Evolutionary conservation across 2,113 vertebrate genomes (phyloP).

Genomic region (Pontoporia blainvillei): DNA sequence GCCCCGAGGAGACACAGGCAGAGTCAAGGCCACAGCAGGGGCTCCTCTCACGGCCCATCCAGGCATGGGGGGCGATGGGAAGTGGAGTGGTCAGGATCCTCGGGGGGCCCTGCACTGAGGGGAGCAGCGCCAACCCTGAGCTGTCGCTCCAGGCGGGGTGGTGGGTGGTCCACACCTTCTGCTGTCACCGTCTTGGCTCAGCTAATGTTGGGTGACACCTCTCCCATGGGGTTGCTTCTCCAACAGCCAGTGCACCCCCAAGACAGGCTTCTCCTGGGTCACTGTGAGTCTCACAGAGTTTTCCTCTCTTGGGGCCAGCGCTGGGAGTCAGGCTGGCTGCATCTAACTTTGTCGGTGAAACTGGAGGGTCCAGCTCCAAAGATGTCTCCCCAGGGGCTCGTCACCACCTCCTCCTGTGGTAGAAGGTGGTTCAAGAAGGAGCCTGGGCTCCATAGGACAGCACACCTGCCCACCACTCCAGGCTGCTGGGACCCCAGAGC

Average conservation of each 20-base stretch:
- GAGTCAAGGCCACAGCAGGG: accelerated
- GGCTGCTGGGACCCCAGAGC: background rate
- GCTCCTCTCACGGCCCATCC: accelerated
- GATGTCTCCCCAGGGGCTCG: accelerated
- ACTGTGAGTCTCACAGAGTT: accelerated
- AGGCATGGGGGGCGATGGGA: accelerated
- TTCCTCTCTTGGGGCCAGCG: background rate
- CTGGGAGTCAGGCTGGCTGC: background rate
- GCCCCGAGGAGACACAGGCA: accelerated
- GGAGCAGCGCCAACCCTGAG: background rate
- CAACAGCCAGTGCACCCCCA: accelerated
- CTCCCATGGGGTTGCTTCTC: background rate
- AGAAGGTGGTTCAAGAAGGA: accelerated
- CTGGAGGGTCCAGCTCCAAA: too few relatives aligned
- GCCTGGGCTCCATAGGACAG: accelerated
- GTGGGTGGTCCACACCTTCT: too few relatives aligned
- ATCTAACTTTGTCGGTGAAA: accelerated
- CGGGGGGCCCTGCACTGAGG: accelerated
- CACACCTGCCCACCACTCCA: background rate
- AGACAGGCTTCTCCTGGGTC: accelerated
- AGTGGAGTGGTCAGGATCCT: accelerated
- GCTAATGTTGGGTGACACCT: background rate
- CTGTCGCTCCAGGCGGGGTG: accelerated
- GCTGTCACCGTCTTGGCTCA: accelerated
- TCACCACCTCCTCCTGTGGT: background rate